Conservation (phyloP, 2,797 vertebrate species). For the Microhierax caerulescens region DNA sequence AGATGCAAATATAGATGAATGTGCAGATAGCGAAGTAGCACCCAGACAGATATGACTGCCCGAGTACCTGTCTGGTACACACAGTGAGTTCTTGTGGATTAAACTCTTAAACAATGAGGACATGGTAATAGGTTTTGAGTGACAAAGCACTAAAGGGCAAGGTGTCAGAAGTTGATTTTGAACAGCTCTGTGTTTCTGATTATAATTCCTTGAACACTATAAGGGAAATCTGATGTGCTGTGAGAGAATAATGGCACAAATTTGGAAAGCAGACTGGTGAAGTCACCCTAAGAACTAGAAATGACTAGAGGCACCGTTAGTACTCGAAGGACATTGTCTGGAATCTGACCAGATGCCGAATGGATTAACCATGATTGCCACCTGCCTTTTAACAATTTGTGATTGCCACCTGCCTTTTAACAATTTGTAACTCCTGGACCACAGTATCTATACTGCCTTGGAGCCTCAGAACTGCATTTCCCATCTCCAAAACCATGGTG, state of each 20-base stretch:
- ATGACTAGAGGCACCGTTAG: neutral
- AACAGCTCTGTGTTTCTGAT: neutral
- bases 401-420: neutral
- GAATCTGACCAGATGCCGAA: neutral
- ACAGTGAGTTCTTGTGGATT: neutral
- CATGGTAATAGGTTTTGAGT: neutral
- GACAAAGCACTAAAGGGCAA: neutral
- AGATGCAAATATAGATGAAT: neutral
- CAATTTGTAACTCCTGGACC: neutral
- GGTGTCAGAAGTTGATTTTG: neutral
- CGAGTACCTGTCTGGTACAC: neutral
- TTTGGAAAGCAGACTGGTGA: neutral
- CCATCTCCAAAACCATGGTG: conserved; percentile 5
- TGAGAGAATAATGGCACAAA: neutral
- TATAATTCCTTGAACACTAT: neutral
- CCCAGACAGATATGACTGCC: neutral
- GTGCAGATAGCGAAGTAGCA: neutral
- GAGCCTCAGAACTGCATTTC: neutral
- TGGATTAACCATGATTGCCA: neutral
- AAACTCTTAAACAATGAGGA: neutral
- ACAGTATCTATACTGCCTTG: conserved; percentile 25
- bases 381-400: neutral
- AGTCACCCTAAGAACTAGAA: neutral
- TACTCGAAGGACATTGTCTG: neutral
- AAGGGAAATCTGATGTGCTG: neutral